Base-by-base conservation (phyloP, 2,888 invertebrate species). In the Drosophila tripunctata region DNA sequence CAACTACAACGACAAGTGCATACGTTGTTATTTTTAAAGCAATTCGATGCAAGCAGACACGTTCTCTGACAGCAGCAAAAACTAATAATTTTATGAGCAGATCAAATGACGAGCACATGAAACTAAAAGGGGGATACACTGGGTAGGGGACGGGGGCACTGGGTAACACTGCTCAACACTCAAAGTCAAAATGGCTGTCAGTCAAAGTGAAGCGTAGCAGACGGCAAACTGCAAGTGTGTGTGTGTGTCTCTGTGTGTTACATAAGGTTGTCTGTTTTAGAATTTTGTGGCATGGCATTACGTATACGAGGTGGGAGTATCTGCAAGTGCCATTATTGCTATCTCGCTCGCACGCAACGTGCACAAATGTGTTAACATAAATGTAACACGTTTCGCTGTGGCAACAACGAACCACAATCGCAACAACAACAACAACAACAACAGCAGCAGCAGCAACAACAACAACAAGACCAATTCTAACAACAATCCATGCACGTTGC, bases 381-480 rank as follows among this genome's bases (percentile, higher is more conserved):
- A 84, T 76, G 81, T 83, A 84, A 77, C 84, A 83, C 83, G 86
- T 85, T 86, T 84, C 74, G 64, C 68, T 76, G 81, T 73, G 84
- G 81, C 74, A 83, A 67, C 77, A 69, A 54, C 45, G 27, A 45
- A 61, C 17, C 41, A 48, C 48, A 56, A 35, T 15, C 27, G 50
- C 68, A 58, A 27, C 65, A 62, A 30, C 55, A 63, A 48, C 22
- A 54, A 38, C 69, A 56, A 36, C 52, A 66, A 44, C 50, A 27
- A 33, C 54, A 67, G 43, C 66, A 66, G 10, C 54, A 44, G 41
- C 62, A 62, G 68, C 67, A 60, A 45, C 56, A 75, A 75, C 55
- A 56, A 52, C 58, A 56, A 51, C 24, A 66, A 33, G 38, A 51
- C 24, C n/a, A n/a, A n/a, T n/a, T n/a, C n/a, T n/a, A n/a, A n/a